Evolutionary conservation across 2,888 invertebrate genomes (phyloP), one percentile per base, ranked within the genome.

Genomic region (Conops quadrifasciatus): DNA sequence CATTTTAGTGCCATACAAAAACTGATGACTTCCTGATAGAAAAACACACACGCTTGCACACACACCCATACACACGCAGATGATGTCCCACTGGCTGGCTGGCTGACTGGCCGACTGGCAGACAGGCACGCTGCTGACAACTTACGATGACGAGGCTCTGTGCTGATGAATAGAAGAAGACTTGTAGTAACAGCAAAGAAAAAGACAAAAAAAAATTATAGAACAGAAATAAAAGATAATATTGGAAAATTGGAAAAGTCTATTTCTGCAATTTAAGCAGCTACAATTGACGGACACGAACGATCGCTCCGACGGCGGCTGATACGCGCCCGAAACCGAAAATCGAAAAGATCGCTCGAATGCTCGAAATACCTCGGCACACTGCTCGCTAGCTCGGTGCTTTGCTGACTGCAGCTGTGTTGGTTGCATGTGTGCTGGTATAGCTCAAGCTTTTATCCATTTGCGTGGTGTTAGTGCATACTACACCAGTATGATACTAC

Each of bases 1-100:
- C 60, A 49, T 68, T 68, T 49, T 62, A 19, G 51, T 62, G 47
- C 60, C 68, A 68, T 36, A 68, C 60, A 60, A 65, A 45, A 28
- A 30, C 19, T 26, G 9, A 36, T 26, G 9, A 36, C 36, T 36
- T 36, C 36, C 36, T 36, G 36, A 36, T 9, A 36, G 36, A 36
- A 36, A 36, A 7, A 36, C 36, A 36, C 36, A 36, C 36, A 36
- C 5, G 5, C 36, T 7, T 4, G 9, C 36, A 36, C 36, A 36
- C 36, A 36, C 36, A 36, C 36, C 4, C 36, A 36, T 9, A 36
- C 36, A 9, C 5, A 7, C 9, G 36, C 9, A 36, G 9, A 7
- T 36, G 9, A 36, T 36, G 4, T 36, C 36, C 36, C 36, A 36
- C 36, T 36, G 49, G 49, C 49, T 49, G 49, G n/a, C 49, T 49